phyloP scores from a whole-genome alignment of 1,140 invertebrate species.

The Lordiphosa mommai region DNA sequence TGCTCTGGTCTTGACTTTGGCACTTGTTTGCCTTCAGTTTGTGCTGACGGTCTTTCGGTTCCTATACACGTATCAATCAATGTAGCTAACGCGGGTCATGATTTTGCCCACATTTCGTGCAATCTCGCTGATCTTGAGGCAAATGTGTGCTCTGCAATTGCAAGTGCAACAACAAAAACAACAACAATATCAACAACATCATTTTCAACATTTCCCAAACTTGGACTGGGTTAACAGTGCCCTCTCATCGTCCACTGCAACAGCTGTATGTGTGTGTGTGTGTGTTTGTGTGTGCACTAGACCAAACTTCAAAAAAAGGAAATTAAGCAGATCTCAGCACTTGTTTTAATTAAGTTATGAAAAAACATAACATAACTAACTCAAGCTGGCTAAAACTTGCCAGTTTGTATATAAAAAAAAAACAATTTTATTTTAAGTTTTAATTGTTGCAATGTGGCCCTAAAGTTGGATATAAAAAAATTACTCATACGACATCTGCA shows the following conservation, averaged over 20 bases:
- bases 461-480: too few relatives aligned
- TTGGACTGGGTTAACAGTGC: background rate
- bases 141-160: conserved; percentile 52
- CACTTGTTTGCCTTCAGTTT: conserved; percentile 53
- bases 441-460: too few relatives aligned
- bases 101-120: conserved; percentile 68
- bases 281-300: conserved; percentile 6
- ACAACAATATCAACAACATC: conserved; percentile 3
- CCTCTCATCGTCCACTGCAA: too few relatives aligned
- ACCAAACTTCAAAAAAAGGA: too few relatives aligned
- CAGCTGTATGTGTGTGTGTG: background rate
- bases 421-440: too few relatives aligned
- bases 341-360: too few relatives aligned
- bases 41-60: conserved; percentile 7
- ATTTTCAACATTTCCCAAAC: conserved; percentile 26
- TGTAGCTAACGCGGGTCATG: conserved; percentile 30
- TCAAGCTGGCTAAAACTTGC: too few relatives aligned
- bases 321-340: too few relatives aligned
- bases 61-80: conserved; percentile 35
- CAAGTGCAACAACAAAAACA: conserved; percentile 33
- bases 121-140: conserved; percentile 54
- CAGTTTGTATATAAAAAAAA: too few relatives aligned
- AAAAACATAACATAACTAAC: too few relatives aligned
- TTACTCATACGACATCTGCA: too few relatives aligned
- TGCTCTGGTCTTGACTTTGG: conserved; percentile 58